A percentile compares a stretch with the other conserved stretches of the same genome.
Conservation (phyloP, 2,113 vertebrate species). For the Scophthalmus maximus region DNA sequence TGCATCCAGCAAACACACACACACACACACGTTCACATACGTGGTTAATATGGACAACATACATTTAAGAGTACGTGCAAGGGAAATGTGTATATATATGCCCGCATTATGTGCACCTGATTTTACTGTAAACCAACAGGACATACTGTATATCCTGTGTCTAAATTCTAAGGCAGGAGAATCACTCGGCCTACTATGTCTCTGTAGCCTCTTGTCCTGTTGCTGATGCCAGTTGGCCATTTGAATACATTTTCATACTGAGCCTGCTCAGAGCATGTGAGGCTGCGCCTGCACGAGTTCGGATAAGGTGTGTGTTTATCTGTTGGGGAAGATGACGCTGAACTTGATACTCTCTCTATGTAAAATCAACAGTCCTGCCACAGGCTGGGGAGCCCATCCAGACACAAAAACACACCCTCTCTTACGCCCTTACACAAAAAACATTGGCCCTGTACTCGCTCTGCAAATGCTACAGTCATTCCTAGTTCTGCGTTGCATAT, state of each 20-base stretch:
- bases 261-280: conserved; percentile 26
- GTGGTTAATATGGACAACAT: not conserved
- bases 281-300: conserved; percentile 20
- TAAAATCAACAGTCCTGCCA: conserved; percentile 32
- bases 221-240: conserved; percentile 66
- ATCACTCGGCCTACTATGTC: conserved; percentile 2
- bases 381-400: conserved; percentile 6
- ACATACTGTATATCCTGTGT: not conserved
- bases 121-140: conserved; percentile 15
- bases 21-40: not conserved
- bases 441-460: not conserved
- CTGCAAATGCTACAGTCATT: conserved; percentile 29
- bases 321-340: conserved; percentile 6
- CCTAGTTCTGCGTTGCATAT: conserved; percentile 63
- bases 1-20: conserved; percentile 21
- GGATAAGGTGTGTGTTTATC: conserved; percentile 32
- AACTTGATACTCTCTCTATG: conserved; percentile 27
- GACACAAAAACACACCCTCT: conserved; percentile 11
- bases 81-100: not conserved
- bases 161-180: conserved; percentile 3
- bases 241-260: conserved; percentile 78
- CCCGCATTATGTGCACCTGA: not conserved
- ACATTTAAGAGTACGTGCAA: not conserved
- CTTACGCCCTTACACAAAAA: not conserved
- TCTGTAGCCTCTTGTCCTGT: conserved; percentile 31